Base-by-base conservation (phyloP, 2,113 vertebrate species). In the Prolemur simus region DNA sequence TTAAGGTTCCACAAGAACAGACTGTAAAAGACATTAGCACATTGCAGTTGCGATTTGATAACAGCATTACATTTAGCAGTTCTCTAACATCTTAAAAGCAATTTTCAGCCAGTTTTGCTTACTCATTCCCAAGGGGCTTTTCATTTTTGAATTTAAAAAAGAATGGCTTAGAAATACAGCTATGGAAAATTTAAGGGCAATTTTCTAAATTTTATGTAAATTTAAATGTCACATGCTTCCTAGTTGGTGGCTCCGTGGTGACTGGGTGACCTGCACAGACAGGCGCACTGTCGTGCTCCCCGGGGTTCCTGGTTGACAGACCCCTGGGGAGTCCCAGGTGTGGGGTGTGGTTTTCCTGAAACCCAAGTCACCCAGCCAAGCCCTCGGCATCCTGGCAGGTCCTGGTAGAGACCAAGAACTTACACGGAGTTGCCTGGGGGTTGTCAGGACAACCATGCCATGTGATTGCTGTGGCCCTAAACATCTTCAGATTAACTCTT, bases 391-490 rank as follows among this genome's bases (percentile, higher is more conserved):
- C 60, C 27, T 0, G 6, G 29, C 2, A 5, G 6, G 18, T 69
- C 18, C 39, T 2, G 15, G 8, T 11, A 11, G 37, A 42, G 47
- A 6, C n/a, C 20, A 3, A 0, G 29, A 1, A 17, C 27, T 64
- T 7, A 37, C 12, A 3, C 18, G 17, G 3, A 0, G 0, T 32
- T 3, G 32, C 14, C 37, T 27, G 3, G 20, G 20, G 45, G 14
- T 27, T 15, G 2, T 37, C 23, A 6, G 8, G 17, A 4, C 8
- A 1, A 3, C 39, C 34, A 29, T 5, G 25, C 68, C 32, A 14
- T 0, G 10, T 4, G 37, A 3, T 13, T 4, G 13, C 29, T 0
- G 0, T 0, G 0, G 18, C 18, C 2, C 63, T 17, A 39, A 17
- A 5, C 23, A 2, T 3, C 47, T 34, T 13, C 9, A 0, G 11